Base-by-base conservation (phyloP, 2,888 invertebrate genomes). In the Hanleya hanleyi region DNA sequence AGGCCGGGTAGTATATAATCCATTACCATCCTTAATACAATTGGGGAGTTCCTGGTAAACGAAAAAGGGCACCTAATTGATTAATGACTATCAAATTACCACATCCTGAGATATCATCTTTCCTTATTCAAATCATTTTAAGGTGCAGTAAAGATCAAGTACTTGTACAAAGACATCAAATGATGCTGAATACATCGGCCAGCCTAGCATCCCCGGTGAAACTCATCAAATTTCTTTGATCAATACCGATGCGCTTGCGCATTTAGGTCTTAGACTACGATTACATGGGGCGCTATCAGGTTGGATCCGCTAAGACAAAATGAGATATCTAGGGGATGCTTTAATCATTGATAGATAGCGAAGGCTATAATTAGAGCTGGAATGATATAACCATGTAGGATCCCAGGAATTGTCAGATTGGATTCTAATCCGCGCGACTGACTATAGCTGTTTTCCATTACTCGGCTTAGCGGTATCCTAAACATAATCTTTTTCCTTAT, bases 291-390 rank as follows among this genome's bases (percentile, higher is more conserved):
- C 3, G n/a, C n/a, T n/a, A n/a, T n/a, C n/a, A n/a, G n/a, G n/a
- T n/a, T n/a, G n/a, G n/a, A n/a, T n/a, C n/a, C n/a, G 57, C 3
- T 29, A 29, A 57, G 57, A 57, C 57, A 57, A 57, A 57, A 29
- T 57, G 57, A 57, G 57, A 57, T 57, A 57, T 57, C 2, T 2
- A n/a, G 32, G 9, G 12, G 18, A 2, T 4, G 57, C 22, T 9
- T 57, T 57, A 57, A 57, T 57, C 57, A 57, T 57, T 57, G 26
- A n/a, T n/a, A 57, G 57, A 57, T 57, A 15, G 57, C 29, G 32
- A 57, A 26, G 57, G 26, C 57, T 57, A 57, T 57, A 57, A 57
- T 57, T 57, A 57, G 57, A 29, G 32, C 29, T 22, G 15, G 7
- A 57, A 26, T 57, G 57, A 57, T 57, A 22, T 57, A 57, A 57